Evolutionary conservation across 2,113 vertebrate species (phyloP).

Genomic region (Tragelaphus strepsiceros): DNA sequence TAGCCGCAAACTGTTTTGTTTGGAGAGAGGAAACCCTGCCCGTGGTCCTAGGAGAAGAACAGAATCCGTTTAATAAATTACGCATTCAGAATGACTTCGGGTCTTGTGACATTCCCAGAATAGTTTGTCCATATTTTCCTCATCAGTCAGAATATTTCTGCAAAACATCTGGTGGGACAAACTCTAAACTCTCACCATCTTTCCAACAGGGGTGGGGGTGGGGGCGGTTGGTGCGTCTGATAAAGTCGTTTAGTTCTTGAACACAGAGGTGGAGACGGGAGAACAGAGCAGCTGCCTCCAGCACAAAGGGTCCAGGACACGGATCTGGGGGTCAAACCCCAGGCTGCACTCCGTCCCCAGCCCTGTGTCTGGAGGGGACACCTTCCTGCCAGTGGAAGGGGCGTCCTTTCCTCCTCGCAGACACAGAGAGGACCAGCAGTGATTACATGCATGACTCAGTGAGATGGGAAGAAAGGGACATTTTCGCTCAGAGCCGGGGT

Average conservation of each 20-base stretch:
- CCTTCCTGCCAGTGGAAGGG: neutral
- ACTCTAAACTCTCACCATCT: conserved; percentile 13
- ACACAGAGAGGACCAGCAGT: neutral
- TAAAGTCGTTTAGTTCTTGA: neutral
- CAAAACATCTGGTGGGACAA: conserved; percentile 7
- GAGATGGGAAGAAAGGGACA: neutral
- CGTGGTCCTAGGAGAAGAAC: conserved; percentile 1
- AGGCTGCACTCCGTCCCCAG: neutral
- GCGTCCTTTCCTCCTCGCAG: accelerated
- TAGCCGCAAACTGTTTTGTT: neutral
- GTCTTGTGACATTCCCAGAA: conserved; percentile 49
- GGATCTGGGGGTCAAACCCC: accelerated
- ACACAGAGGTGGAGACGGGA: accelerated
- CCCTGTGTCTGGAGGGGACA: too few relatives aligned
- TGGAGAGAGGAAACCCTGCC: conserved; percentile 29
- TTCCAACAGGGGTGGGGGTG: accelerated
- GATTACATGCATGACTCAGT: too few relatives aligned
- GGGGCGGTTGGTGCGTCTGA: neutral
- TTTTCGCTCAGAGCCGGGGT: neutral
- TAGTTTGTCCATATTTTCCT: conserved; percentile 53
- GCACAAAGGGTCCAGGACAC: neutral
- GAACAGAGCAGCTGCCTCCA: accelerated
- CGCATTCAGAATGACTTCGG: neutral
- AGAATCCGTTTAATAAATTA: conserved; percentile 40
- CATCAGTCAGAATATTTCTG: conserved; percentile 28